A percentile compares a stretch with the other conserved stretches of the same genome.
These are phyloP conservation scores for Ailurus styani DNA, from an alignment of 2,113 vertebrate species.

Conservation along the genomic window DNA sequence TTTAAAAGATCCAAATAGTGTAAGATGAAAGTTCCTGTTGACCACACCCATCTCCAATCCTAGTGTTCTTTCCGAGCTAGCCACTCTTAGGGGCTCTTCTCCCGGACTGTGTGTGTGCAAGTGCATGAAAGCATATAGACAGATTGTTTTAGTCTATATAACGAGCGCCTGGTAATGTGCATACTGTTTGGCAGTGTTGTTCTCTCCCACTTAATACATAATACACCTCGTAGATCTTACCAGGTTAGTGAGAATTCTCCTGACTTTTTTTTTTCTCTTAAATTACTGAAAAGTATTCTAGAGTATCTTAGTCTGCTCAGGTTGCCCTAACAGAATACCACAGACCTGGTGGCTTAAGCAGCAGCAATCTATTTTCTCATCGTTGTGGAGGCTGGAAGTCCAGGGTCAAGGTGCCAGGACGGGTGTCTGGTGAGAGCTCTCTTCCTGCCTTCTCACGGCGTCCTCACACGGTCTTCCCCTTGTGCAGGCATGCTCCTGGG, in stretches of 20 bases:
- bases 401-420: neutral
- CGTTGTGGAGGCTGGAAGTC: neutral
- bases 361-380: neutral
- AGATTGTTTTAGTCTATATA: neutral
- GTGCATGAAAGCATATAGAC: accelerated
- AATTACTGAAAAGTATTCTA: neutral
- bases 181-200: neutral
- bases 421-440: neutral
- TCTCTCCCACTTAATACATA: neutral
- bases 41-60: neutral
- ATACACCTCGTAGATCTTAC: neutral
- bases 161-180: neutral
- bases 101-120: no score
- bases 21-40: neutral
- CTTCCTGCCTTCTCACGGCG: neutral
- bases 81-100: neutral
- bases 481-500: neutral
- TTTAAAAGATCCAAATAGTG: neutral
- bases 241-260: neutral
- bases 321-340: neutral
- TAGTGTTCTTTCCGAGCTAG: neutral
- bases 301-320: neutral
- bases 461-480: neutral
- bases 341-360: neutral
- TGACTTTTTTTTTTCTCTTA: neutral